These are phyloP conservation scores for Oryzias sinensis DNA, from an alignment of 2,797 vertebrate genomes.

Conservation along the genomic window DNA sequence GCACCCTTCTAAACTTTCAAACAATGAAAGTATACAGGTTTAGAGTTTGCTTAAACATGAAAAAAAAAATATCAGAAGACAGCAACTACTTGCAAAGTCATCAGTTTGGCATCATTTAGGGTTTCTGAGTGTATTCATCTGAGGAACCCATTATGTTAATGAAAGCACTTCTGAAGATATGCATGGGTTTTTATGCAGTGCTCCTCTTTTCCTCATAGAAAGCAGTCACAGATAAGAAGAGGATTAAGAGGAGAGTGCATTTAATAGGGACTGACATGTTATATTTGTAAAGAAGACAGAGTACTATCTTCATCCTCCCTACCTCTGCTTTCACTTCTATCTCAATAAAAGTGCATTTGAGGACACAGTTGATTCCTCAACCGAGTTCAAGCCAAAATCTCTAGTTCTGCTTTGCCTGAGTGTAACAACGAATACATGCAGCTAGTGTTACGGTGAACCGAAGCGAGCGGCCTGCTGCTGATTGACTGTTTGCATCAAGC, in stretches of 20 bases:
- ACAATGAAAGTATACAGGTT: background rate
- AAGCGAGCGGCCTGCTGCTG: constrained; percentile 30
- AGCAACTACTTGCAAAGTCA: background rate
- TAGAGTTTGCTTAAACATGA: background rate
- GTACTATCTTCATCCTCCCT: constrained; percentile 28
- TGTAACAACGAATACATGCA: constrained; percentile 36
- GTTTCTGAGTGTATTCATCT: constrained; percentile 23
- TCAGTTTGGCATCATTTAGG: too few relatives aligned
- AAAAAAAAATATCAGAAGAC: too few relatives aligned
- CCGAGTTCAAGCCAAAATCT: constrained; percentile 29
- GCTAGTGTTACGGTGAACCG: constrained; percentile 29
- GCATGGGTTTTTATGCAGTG: constrained; percentile 26
- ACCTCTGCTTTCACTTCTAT: constrained; percentile 33
- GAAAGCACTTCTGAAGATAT: constrained; percentile 52
- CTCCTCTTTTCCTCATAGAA: constrained; percentile 29
- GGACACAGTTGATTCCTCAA: constrained; percentile 41
- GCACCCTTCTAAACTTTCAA: background rate
- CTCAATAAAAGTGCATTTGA: constrained; percentile 48
- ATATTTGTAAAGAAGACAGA: constrained; percentile 45
- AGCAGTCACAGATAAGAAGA: constrained; percentile 28
- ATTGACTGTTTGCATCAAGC: constrained; percentile 31
- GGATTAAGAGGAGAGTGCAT: constrained; percentile 35
- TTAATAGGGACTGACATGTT: constrained; percentile 60
- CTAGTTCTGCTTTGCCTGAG: constrained; percentile 40
- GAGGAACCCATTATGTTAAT: constrained; percentile 59